Conservation (phyloP, 2,888 invertebrate species). For the Beris morrisii region DNA sequence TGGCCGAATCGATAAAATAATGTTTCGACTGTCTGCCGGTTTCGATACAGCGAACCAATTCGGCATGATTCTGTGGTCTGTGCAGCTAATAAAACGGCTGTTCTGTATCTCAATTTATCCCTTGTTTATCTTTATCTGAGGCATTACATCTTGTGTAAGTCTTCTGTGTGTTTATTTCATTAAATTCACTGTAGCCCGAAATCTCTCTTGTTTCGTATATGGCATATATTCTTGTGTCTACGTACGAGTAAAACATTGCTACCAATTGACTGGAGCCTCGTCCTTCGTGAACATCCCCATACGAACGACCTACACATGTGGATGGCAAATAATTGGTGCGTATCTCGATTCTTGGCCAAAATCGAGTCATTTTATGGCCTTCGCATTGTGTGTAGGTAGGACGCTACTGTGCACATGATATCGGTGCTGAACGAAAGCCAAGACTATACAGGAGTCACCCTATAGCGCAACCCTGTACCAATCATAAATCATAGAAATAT, state of each 20-base stretch:
- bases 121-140: constrained; percentile 17
- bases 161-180: constrained; percentile 2
- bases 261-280: not conserved
- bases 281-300: not conserved
- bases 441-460: constrained; percentile 29
- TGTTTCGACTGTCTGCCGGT: no score
- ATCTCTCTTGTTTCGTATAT: no score
- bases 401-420: not conserved
- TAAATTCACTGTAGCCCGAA: constrained; percentile 6
- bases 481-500: constrained; percentile 31
- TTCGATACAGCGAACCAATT: no score
- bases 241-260: not conserved
- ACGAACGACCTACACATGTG: constrained; percentile 7
- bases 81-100: not conserved
- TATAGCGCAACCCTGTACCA: constrained; percentile 26
- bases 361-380: constrained; percentile 18
- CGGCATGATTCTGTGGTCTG: no score
- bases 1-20: no score
- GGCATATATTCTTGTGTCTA: not conserved
- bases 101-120: not conserved
- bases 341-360: constrained; percentile 24
- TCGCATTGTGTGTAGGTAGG: not conserved
- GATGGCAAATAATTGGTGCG: constrained; percentile 8
- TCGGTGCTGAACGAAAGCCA: constrained; percentile 1
- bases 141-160: constrained; percentile 12